phyloP scores from a whole-genome alignment of 2,797 vertebrate genomes.

The Chelidonichthys spinosus region DNA sequence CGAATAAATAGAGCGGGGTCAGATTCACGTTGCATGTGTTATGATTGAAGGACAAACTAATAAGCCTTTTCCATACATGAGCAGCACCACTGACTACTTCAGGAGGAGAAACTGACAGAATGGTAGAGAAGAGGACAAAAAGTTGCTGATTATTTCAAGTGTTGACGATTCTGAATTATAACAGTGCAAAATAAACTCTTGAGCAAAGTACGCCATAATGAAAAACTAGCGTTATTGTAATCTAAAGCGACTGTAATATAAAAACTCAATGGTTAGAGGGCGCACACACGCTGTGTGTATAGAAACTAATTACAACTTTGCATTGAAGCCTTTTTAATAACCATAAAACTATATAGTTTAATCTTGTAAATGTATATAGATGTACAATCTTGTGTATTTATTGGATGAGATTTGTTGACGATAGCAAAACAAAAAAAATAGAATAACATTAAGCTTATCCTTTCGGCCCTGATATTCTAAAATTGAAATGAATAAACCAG shows the following conservation, averaged over 20 bases:
- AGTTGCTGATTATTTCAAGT: not conserved
- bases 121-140: not conserved
- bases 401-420: not conserved
- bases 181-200: not conserved
- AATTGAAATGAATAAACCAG: slow-evolving; percentile 19
- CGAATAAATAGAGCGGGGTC: not conserved
- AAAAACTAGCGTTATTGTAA: not conserved
- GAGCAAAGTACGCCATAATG: not conserved
- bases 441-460: not conserved
- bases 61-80: not conserved
- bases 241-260: not conserved
- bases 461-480: slow-evolving; percentile 9
- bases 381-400: not conserved
- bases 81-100: not conserved
- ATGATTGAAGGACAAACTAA: slow-evolving; percentile 5
- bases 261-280: not conserved
- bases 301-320: not conserved
- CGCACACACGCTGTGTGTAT: not conserved
- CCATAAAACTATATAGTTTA: not conserved
- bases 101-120: not conserved
- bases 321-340: not conserved
- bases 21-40: not conserved
- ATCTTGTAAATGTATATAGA: not conserved
- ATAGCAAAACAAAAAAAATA: not conserved
- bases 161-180: not conserved